Percentiles rank a stretch among this genome's conserved stretches.
These are phyloP conservation scores for Emberiza fucata DNA, from an alignment of 2,113 vertebrate species.

Conservation along the genomic window DNA sequence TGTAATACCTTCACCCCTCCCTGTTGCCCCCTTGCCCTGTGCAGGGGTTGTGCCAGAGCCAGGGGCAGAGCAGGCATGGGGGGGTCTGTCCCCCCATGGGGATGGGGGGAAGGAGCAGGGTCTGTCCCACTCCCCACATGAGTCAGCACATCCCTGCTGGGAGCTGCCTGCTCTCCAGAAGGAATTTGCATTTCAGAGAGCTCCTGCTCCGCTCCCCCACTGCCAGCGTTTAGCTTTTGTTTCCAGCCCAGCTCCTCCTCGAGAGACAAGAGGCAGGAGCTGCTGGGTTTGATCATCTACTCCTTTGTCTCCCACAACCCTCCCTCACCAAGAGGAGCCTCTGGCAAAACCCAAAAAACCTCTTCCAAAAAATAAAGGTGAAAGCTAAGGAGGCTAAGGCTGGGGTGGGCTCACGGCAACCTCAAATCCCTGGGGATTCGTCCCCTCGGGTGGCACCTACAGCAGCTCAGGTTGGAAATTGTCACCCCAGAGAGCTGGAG, in stretches of 20 bases:
- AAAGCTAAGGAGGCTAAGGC: not conserved
- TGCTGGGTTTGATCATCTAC: conserved; percentile 4
- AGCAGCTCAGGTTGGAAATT: rapidly evolving
- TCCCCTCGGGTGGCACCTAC: rapidly evolving
- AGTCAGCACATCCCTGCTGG: conserved; percentile 34
- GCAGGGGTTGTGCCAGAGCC: rapidly evolving
- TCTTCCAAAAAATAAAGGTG: not conserved
- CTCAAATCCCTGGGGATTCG: rapidly evolving
- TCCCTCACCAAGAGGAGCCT: not conserved
- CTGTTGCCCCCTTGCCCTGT: rapidly evolving
- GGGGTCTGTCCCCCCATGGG: too few species aligned
- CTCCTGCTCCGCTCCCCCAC: not conserved
- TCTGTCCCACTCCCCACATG: not conserved
- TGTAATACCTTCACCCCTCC: not conserved
- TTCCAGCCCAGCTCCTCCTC: not conserved
- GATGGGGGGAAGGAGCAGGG: not conserved
- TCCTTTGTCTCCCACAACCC: not conserved
- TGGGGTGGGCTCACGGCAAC: rapidly evolving
- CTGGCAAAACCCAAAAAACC: not conserved
- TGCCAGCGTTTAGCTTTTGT: conserved; percentile 34
- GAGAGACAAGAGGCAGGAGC: conserved; percentile 14
- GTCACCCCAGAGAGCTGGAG: not conserved
- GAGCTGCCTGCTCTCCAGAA: not conserved
- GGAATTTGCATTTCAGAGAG: conserved; percentile 56
- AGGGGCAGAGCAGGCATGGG: not conserved